These are phyloP conservation scores for Gallinago nigripennis DNA, from an alignment of 2,797 vertebrate genomes.

Conservation along the genomic window DNA sequence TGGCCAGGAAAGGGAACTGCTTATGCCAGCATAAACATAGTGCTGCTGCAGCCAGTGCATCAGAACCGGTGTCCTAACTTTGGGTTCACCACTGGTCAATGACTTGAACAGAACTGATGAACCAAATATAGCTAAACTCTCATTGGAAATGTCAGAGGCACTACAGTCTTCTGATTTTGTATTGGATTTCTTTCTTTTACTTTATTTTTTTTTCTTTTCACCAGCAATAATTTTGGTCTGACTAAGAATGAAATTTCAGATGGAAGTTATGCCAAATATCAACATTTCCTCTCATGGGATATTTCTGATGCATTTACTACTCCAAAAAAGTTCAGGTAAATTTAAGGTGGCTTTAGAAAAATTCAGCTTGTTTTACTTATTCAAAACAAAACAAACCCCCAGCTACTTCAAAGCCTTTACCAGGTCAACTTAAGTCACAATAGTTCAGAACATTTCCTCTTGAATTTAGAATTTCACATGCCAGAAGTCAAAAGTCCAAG, in stretches of 20 bases:
- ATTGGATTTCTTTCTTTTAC: background rate
- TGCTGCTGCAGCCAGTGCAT: background rate
- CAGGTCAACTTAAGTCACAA: background rate
- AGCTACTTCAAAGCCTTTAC: constrained; percentile 39
- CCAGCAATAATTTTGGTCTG: background rate
- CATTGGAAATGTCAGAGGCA: background rate
- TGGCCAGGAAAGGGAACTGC: constrained; percentile 35
- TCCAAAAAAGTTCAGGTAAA: background rate
- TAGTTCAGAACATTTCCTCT: constrained; percentile 23
- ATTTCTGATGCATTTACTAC: background rate
- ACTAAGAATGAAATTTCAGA: background rate
- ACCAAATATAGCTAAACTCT: background rate
- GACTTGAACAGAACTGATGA: background rate
- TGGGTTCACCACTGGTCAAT: background rate
- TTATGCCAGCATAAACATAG: constrained; percentile 23
- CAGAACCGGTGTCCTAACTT: background rate
- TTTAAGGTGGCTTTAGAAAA: constrained; percentile 4
- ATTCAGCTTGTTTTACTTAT: background rate
- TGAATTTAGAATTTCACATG: constrained; percentile 17
- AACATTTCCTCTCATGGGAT: background rate
- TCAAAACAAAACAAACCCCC: background rate
- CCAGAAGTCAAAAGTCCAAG: constrained; percentile 21
- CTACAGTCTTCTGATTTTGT: background rate
- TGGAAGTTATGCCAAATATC: background rate
- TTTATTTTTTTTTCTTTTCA: background rate